A percentile compares a stretch with the other conserved stretches of the same genome.
These are phyloP conservation scores for Podarcis cretensis DNA, from an alignment of 2,113 vertebrate genomes.

Conservation along the genomic window DNA sequence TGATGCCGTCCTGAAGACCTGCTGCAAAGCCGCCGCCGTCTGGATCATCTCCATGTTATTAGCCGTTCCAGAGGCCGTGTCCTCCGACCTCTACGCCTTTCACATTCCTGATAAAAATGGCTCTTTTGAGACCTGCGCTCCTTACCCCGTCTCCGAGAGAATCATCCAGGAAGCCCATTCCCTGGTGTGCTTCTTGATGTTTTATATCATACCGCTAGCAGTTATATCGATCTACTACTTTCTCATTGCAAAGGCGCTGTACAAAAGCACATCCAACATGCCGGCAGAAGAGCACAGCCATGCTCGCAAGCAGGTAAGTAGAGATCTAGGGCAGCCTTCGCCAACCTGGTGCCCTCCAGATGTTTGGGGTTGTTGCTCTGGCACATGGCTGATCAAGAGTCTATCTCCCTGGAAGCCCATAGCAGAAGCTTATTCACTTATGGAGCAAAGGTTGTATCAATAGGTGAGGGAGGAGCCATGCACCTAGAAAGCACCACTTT, in stretches of 20 bases:
- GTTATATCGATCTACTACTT: slow-evolving; percentile 84
- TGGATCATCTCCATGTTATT: slow-evolving; percentile 81
- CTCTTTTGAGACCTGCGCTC: slow-evolving; percentile 77
- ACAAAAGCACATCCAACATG: slow-evolving; percentile 81
- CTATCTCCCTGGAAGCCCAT: too few relatives aligned
- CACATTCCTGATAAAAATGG: slow-evolving; percentile 72
- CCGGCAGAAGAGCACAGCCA: slow-evolving; percentile 81
- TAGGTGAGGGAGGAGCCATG: neutral
- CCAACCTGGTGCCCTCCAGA: too few relatives aligned
- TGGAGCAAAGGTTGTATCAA: too few relatives aligned
- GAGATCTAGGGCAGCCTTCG: neutral
- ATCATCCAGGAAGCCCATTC: slow-evolving; percentile 80
- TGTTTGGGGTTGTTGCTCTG: too few relatives aligned
- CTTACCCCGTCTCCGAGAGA: slow-evolving; percentile 79
- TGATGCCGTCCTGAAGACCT: slow-evolving; percentile 79
- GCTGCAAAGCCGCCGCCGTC: slow-evolving; percentile 77
- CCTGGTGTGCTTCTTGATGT: slow-evolving; percentile 80
- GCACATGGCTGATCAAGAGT: too few relatives aligned
- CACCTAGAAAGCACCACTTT: neutral
- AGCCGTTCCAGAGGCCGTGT: slow-evolving; percentile 81
- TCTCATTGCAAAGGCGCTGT: slow-evolving; percentile 81
- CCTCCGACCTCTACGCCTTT: slow-evolving; percentile 81
- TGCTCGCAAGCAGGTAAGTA: slow-evolving; percentile 80
- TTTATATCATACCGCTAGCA: slow-evolving; percentile 80
- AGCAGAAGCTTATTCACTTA: too few relatives aligned